These are phyloP conservation scores for Proales similis DNA, from an alignment of 1,140 invertebrate species.

Conservation along the genomic window DNA sequence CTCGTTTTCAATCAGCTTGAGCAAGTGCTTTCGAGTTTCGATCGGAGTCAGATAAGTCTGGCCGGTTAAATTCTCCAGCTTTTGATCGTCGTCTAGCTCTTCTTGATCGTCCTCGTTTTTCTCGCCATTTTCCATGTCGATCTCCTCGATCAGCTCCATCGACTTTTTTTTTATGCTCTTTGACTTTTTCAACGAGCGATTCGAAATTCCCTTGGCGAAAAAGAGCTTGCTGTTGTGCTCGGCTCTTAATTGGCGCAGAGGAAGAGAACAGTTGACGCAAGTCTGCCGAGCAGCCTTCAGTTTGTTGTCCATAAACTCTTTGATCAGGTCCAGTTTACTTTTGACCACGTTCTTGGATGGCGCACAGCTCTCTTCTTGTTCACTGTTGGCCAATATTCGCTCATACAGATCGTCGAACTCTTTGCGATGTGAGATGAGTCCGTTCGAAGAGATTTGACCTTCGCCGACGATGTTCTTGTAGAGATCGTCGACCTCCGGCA, in stretches of 20 bases:
- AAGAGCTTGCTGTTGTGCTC: slow-evolving; percentile 35
- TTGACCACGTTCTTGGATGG: slow-evolving; percentile 44
- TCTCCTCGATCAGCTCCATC: slow-evolving; percentile 20
- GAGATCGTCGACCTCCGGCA: slow-evolving; percentile 60
- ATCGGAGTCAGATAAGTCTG: slow-evolving; percentile 46
- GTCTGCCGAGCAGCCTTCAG: slow-evolving; percentile 29
- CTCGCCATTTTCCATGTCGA: slow-evolving; percentile 12
- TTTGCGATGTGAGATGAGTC: background rate
- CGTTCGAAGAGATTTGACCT: slow-evolving; percentile 7
- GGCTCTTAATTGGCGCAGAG: slow-evolving; percentile 36
- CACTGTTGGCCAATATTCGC: slow-evolving; percentile 38
- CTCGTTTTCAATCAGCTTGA: slow-evolving; percentile 69
- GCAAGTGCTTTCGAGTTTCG: slow-evolving; percentile 62
- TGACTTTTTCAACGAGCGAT: slow-evolving; percentile 17
- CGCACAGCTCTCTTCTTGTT: slow-evolving; percentile 41
- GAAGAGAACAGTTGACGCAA: slow-evolving; percentile 45
- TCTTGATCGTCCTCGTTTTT: slow-evolving; percentile 37
- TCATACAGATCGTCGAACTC: slow-evolving; percentile 28
- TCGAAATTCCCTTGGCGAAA: slow-evolving; percentile 35
- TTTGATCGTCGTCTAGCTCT: slow-evolving; percentile 40
- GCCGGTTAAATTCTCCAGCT: slow-evolving; percentile 39
- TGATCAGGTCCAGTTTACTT: slow-evolving; percentile 21
- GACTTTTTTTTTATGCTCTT: background rate
- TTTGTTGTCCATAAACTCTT: slow-evolving; percentile 12
- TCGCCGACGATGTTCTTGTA: slow-evolving; percentile 38